Evolutionary conservation across 2,888 invertebrate species (phyloP), one percentile per base, ranked within the genome.

Genomic region (Synergus gifuensis): DNA sequence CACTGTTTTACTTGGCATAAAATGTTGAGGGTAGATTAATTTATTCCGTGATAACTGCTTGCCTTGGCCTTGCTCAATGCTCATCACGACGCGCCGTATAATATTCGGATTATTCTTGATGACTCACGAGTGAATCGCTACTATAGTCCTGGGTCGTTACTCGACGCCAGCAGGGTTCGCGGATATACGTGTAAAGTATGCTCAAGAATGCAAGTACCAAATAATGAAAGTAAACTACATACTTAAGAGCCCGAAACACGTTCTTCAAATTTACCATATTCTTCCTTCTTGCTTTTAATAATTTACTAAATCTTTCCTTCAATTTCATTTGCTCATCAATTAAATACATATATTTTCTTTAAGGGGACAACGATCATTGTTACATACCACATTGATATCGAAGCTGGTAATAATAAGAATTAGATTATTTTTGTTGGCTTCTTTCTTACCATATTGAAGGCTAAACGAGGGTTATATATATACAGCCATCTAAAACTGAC

Each of bases 161-260:
- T n/a, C n/a, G 54, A n/a, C n/a, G 54, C 54, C n/a, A 54, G n/a
- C 54, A n/a, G 54, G n/a, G 54, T n/a, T 54, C 54, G 8, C 54
- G 54, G 54, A 54, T 54, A 49, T 49, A n/a, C 16, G 54, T 54
- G 16, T 49, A 49, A 54, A 54, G n/a, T 54, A 54, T 54, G n/a
- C 54, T 69, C 22, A 69, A 69, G 49, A 69, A 69, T 69, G 69
- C 69, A 69, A 69, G 28, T 69, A 49, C 46, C 69, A 69, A 69
- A 69, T 69, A 69, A 69, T 28, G 46, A 28, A 69, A 69, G 16
- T 49, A 46, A 14, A 5, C 46, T 28, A 46, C 54, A n/a, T 54
- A n/a, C n/a, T 54, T 54, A 8, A n/a, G n/a, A n/a, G 2, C 7
- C n/a, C 54, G n/a, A n/a, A 8, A 18, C 54, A 54, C n/a, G n/a